phyloP scores from a whole-genome alignment of 2,888 invertebrate genomes.

The Stenotaenia linearis region DNA sequence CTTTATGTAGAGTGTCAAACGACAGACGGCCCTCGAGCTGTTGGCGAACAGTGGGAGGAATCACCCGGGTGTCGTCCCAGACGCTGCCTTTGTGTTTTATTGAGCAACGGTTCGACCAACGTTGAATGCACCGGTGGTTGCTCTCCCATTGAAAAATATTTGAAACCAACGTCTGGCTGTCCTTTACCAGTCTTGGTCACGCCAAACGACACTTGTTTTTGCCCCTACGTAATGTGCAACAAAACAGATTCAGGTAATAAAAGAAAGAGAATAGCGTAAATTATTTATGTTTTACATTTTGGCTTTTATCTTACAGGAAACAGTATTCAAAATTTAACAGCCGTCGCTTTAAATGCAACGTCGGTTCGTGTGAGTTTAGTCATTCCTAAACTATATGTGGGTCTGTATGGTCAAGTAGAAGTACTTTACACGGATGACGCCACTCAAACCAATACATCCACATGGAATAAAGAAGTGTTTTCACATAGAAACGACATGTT shows the following conservation, averaged over 20 bases:
- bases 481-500: conserved; percentile 80
- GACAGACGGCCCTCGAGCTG: not conserved
- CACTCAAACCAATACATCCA: conserved; percentile 40
- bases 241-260: conserved; percentile 34
- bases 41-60: conserved; percentile 40
- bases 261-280: too few relatives aligned
- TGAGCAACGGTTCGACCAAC: conserved; percentile 39
- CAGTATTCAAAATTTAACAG: conserved; percentile 40
- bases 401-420: conserved; percentile 79
- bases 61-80: conserved; percentile 39
- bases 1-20: conserved; percentile 9
- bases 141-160: conserved; percentile 39
- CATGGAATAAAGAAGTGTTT: conserved; percentile 77
- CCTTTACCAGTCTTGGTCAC: conserved; percentile 40
- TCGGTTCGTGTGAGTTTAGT: conserved; percentile 76
- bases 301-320: too few relatives aligned
- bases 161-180: conserved; percentile 39
- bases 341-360: conserved; percentile 66
- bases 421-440: conserved; percentile 68
- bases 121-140: conserved; percentile 40
- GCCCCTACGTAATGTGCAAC: conserved; percentile 37
- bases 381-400: conserved; percentile 73
- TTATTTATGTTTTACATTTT: not conserved
- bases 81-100: conserved; percentile 39
- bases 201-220: conserved; percentile 40